phyloP scores from a whole-genome alignment of 2,113 vertebrate genomes.

The Callionymus lyra region DNA sequence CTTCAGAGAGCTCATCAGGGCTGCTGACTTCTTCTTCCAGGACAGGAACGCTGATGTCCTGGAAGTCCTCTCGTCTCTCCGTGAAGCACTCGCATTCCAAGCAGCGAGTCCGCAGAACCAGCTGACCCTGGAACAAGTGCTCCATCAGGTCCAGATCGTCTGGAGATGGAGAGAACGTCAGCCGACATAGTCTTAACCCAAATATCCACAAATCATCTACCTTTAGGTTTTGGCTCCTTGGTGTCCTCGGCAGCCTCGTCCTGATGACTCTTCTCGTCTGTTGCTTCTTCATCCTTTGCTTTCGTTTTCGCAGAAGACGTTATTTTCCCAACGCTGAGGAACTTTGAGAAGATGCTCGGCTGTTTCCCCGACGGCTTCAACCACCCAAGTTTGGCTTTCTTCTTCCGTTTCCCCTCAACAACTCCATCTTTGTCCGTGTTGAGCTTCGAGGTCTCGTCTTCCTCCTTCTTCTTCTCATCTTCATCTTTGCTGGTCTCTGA shows the following conservation, averaged over 20 bases:
- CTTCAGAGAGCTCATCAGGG: conserved; percentile 73
- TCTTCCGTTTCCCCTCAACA: conserved; percentile 4
- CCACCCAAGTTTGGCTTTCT: conserved; percentile 70
- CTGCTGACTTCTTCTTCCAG: conserved; percentile 82
- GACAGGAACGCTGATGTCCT: conserved; percentile 95
- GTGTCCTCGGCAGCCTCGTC: neutral
- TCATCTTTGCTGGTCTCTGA: conserved; percentile 13
- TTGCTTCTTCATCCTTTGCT: conserved; percentile 26
- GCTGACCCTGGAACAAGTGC: conserved; percentile 87
- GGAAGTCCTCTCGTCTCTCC: conserved; percentile 91
- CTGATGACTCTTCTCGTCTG: neutral
- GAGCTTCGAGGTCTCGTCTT: conserved; percentile 10
- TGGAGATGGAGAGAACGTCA: conserved; percentile 8
- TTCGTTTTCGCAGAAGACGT: conserved; percentile 59
- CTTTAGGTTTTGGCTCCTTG: neutral
- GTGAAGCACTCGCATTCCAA: conserved; percentile 95
- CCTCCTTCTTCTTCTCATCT: conserved; percentile 1
- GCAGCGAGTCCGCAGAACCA: conserved; percentile 89
- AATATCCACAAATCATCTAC: too few species aligned
- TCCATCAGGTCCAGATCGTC: conserved; percentile 84
- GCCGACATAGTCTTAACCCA: too few species aligned
- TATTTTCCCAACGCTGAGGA: conserved; percentile 81
- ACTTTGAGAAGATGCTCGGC: conserved; percentile 95
- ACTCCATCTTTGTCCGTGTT: conserved; percentile 3
- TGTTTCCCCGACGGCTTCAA: conserved; percentile 80